phyloP scores from a whole-genome alignment of 2,797 vertebrate species.

The Phylloscopus collybita region DNA sequence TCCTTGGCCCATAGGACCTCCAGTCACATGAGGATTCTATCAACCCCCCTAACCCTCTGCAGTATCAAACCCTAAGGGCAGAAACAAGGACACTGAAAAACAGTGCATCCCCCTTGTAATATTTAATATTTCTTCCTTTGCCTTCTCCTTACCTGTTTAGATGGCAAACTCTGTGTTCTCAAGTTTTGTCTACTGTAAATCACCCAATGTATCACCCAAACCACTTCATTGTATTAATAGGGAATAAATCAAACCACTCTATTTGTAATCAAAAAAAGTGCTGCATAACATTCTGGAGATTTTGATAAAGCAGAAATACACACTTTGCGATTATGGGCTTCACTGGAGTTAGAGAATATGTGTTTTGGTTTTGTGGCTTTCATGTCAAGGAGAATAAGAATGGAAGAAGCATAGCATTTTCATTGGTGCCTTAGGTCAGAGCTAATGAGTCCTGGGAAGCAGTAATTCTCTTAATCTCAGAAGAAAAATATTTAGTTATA shows the following conservation, averaged over 20 bases:
- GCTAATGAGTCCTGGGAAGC: neutral
- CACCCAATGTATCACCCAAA: neutral
- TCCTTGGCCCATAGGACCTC: neutral
- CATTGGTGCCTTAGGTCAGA: neutral
- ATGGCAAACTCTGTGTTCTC: neutral
- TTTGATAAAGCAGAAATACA: neutral
- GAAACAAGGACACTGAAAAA: neutral
- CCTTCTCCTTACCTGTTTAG: neutral
- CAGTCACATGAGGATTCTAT: neutral
- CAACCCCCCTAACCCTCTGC: neutral
- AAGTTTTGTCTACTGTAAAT: neutral
- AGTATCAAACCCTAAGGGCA: neutral
- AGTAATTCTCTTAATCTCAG: neutral
- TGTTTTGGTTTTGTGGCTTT: neutral
- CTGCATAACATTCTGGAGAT: neutral
- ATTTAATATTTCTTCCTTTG: neutral
- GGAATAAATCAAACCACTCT: neutral
- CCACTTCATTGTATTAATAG: accelerated
- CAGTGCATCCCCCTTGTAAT: neutral
- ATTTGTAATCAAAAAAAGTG: neutral
- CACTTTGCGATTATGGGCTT: neutral
- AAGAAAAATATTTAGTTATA: neutral
- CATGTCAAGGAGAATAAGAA: neutral
- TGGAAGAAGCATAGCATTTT: neutral
- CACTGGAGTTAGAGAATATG: neutral